Base-by-base conservation (phyloP, 2,113 vertebrate genomes). In the Serinus canaria region DNA sequence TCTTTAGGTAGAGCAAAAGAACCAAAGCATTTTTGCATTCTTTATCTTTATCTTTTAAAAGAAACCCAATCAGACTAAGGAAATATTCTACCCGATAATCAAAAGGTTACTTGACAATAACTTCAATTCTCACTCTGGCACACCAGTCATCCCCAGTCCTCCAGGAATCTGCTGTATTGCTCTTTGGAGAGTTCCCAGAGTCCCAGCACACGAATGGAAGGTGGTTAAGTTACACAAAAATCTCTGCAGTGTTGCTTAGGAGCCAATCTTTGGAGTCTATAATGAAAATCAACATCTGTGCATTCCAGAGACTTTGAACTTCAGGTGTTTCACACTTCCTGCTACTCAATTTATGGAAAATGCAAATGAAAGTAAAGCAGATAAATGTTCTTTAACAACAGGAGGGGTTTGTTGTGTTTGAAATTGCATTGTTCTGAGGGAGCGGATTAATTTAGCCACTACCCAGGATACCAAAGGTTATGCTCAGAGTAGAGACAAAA, bases 291-390 rank as follows among this genome's bases (percentile, higher is more conserved):
- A 82, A 68, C 82, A 87, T 87, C 91, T 95, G 85, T 92, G 93
- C 69, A 84, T 95, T 96, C 85, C 70, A 96, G 72, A 96, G 95
- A 95, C 94, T 96, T 95, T 96, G 96, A 97, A 97, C 96, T 97
- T 97, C 95, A 97, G 96, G 96, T 97, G 95, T 97, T 97, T 94
- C 95, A 89, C 94, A 97, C 93, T 97, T 97, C 95, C 95, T 97
- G 92, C 94, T 94, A 96, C 94, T 96, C 92, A 90, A 93, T 97
- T 97, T 97, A 96, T 97, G 96, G 94, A 96, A 96, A 96, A 97
- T 92, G 94, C 95, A 94, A 96, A 97, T 95, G 83, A 89, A 96
- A 96, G 86, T 91, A 87, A 97, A 96, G 92, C 43, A 97, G 91
- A 89, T 88, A 95, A 95, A 94, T 92, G 95, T 58, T 96, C 95